These are phyloP conservation scores for Ophthalmotilapia sp. DNA, from an alignment of 2,113 vertebrate species.

Conservation along the genomic window DNA sequence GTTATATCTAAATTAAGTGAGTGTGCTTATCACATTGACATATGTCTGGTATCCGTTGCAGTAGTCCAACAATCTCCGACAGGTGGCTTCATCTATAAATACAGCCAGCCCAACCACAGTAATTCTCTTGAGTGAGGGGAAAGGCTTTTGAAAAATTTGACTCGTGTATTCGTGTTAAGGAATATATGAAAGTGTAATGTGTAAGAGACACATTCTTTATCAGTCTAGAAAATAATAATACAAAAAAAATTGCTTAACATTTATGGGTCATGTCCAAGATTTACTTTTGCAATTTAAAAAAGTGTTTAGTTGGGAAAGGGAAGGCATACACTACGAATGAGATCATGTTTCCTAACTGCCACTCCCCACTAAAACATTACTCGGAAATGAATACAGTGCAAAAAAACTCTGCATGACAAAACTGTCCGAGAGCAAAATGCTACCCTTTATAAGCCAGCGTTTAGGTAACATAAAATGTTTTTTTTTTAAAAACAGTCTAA, in stretches of 20 bases:
- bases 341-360: background rate
- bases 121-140: background rate
- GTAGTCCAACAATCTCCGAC: constrained; percentile 1
- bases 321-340: background rate
- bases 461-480: background rate
- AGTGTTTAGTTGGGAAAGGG: background rate
- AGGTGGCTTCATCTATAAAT: constrained; percentile 41
- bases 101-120: background rate
- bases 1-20: background rate
- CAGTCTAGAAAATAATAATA: background rate
- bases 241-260: background rate
- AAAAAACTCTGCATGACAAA: background rate
- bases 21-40: background rate
- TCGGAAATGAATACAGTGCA: background rate
- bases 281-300: background rate
- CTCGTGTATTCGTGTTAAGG: background rate
- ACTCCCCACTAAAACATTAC: background rate
- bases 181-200: background rate
- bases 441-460: background rate
- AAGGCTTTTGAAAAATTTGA: background rate
- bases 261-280: background rate
- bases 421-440: background rate
- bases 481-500: background rate
- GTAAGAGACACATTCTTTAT: background rate
- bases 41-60: background rate